Base-by-base conservation (phyloP, 2,797 vertebrate species). In the Melanotaenia trifasciata region DNA sequence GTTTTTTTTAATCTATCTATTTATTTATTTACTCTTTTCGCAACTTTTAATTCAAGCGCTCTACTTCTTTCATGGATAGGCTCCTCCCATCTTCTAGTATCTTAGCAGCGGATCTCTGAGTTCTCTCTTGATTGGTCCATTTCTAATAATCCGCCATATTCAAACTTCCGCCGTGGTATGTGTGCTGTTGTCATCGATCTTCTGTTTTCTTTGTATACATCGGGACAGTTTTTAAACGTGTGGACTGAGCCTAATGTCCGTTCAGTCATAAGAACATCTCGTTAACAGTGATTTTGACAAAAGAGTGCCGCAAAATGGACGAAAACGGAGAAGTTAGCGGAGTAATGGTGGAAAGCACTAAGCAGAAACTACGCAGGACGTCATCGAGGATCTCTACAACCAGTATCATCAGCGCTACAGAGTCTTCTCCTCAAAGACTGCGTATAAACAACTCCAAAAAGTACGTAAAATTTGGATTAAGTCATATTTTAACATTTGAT, bases 141-240 rank as follows among this genome's bases (percentile, higher is more conserved):
- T 84, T 87, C 78, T 75, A 85, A 90, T 36, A 84, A 74, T 91
- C 92, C 91, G 92, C 93, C 92, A 88, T 89, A 92, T 94, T 94
- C 93, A 94, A 94, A 94, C 90, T 90, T 93, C 91, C 92, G 90
- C 75, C 74, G 88, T 83, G 59, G 56, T 76, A 64, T 76, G 66
- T 63, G 78, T 73, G 74, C 71, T 85, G 87, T 89, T 91, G 69
- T 89, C 70, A 79, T 82, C 67, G 72, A 74, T 58, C 78, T 38
- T 11, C 26, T 66, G 43, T 18, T 76, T 82, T 81, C 84, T 89
- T 90, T 91, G 83, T 89, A 84, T 38, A 60, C 3, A 61, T 65
- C 50, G 30, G 54, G 28, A 0, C 22, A 6, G 1, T 79, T 85
- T 85, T 67, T 0, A 45, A 5, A 2, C 57, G 58, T 33, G 4